Evolutionary conservation across 2,113 vertebrate genomes (phyloP).

Genomic region (Brienomyrus longianalis): DNA sequence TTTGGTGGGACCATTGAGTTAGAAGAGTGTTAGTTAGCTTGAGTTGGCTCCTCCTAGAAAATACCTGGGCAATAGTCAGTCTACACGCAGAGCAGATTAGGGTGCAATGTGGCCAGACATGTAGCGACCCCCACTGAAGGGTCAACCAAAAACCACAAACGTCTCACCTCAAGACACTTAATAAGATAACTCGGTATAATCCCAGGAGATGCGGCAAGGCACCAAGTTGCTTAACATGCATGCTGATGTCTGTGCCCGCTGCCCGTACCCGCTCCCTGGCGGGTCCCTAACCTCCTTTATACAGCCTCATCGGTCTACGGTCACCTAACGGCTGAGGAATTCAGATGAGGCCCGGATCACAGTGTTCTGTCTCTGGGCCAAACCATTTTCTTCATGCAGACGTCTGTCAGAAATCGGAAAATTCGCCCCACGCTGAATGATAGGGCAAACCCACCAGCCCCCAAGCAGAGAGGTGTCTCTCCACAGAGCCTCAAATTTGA

Average conservation of each 20-base stretch:
- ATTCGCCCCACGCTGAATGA: not conserved
- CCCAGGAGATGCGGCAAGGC: not conserved
- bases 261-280: not conserved
- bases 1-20: not conserved
- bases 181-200: not conserved
- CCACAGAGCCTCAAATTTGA: not conserved
- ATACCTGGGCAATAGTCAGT: not conserved
- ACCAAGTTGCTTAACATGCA: not conserved
- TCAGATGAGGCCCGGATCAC: not conserved
- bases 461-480: not conserved
- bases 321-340: not conserved
- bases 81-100: not conserved
- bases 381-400: not conserved
- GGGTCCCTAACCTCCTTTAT: not conserved
- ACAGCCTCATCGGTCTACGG: not conserved
- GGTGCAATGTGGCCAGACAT: not conserved
- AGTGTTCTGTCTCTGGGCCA: not conserved
- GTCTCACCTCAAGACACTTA: not conserved
- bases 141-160: not conserved
- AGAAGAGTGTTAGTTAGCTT: not conserved
- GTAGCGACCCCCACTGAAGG: not conserved
- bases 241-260: not conserved
- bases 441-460: not conserved
- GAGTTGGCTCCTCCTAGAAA: not conserved
- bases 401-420: not conserved